A percentile compares a stretch with the other conserved stretches of the same genome.
These are phyloP conservation scores for Sinopyrophorus schimmeli DNA, from an alignment of 2,888 invertebrate species.

Conservation along the genomic window DNA sequence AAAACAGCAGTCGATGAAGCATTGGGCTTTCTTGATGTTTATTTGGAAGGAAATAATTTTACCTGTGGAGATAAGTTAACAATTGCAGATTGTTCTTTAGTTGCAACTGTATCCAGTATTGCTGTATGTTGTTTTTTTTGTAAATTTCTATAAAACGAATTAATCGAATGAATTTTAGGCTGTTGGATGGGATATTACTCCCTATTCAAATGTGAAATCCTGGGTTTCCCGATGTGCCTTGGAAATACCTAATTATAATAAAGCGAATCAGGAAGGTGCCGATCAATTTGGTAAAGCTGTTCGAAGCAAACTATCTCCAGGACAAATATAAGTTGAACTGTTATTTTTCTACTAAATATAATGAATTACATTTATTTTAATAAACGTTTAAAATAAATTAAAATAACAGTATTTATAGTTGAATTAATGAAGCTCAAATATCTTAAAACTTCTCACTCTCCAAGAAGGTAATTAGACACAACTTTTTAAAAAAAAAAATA, in stretches of 20 bases:
- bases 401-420: too few species aligned
- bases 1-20: conserved; percentile 62
- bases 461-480: too few species aligned
- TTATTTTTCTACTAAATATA: too few species aligned
- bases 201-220: conserved; percentile 61
- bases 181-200: conserved; percentile 61
- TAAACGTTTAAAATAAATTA: too few species aligned
- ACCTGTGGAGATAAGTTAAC: conserved; percentile 65
- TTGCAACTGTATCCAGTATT: conserved; percentile 61
- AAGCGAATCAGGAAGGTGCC: conserved; percentile 63
- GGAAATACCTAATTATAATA: conserved; percentile 61
- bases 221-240: conserved; percentile 64
- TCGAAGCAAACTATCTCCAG: conserved; percentile 58
- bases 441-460: too few species aligned
- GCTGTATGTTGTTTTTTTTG: conserved; percentile 56
- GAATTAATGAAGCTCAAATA: too few species aligned
- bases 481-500: too few species aligned
- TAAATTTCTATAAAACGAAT: conserved; percentile 8
- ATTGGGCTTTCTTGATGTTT: conserved; percentile 63
- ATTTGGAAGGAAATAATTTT: conserved; percentile 62
- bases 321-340: conserved; percentile 45
- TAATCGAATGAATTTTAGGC: conserved; percentile 54
- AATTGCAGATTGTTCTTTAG: conserved; percentile 66
- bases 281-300: conserved; percentile 62
- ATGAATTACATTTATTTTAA: too few species aligned